phyloP scores from a whole-genome alignment of 2,888 invertebrate genomes.

The Labia minor region DNA sequence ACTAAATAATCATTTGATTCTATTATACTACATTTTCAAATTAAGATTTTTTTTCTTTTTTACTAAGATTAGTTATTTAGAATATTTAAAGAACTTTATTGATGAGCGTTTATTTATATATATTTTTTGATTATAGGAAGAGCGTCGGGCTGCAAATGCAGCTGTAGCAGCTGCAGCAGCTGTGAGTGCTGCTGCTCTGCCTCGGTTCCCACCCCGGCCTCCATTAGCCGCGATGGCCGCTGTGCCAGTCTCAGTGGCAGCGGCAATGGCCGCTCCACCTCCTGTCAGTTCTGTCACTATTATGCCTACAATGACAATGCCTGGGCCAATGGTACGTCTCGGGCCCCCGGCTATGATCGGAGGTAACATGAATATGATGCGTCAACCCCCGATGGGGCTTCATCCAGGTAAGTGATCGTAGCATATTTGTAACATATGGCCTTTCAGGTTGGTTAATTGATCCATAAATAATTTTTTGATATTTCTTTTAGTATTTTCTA shows the following conservation, averaged over 20 bases:
- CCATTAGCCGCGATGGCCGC: slow-evolving; percentile 39
- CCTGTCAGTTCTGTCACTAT: slow-evolving; percentile 34
- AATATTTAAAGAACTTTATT: no score
- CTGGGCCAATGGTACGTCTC: slow-evolving; percentile 39
- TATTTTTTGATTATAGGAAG: slow-evolving; percentile 37
- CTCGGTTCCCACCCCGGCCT: slow-evolving; percentile 39
- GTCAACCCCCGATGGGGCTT: slow-evolving; percentile 52
- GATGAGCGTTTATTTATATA: no score
- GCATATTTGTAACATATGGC: not conserved
- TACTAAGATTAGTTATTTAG: no score
- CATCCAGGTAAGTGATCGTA: slow-evolving; percentile 49
- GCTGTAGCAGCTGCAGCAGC: slow-evolving; percentile 35
- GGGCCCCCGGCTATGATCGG: slow-evolving; percentile 44
- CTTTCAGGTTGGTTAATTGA: slow-evolving; percentile 19
- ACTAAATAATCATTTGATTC: no score
- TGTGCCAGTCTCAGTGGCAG: slow-evolving; percentile 38
- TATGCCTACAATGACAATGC: slow-evolving; percentile 26
- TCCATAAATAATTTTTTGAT: not conserved
- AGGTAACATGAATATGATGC: slow-evolving; percentile 47
- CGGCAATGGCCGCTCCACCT: slow-evolving; percentile 40
- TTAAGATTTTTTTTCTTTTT: no score
- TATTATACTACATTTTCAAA: no score
- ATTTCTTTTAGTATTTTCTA: no score
- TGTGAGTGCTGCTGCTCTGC: slow-evolving; percentile 33
- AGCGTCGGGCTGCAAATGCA: slow-evolving; percentile 36